Evolutionary conservation across 1,140 invertebrate genomes (phyloP), one percentile per base, ranked within the genome.

Genomic region (Philopotamus ludificatus): DNA sequence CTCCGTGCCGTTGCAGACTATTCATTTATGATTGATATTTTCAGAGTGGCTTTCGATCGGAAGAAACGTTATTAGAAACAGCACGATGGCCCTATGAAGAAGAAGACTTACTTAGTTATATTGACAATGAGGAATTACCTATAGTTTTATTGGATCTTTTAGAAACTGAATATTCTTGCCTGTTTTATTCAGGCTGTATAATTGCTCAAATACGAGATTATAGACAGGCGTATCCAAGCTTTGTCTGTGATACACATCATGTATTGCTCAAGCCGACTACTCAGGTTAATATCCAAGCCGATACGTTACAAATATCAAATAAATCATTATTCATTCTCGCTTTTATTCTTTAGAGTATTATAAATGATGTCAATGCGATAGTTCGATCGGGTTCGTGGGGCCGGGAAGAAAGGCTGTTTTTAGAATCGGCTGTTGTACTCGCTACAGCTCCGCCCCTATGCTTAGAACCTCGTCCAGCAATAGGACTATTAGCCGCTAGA

Each of bases 141-240:
- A 88, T 93, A 59, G 86, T 90, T 71, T 79, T 97, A 25, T 82
- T 93, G 65, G 93, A 96, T 76, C 78, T 95, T 59, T 76, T 96
- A 45, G 92, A 93, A 74, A 83, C 86, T 58, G 86, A 88, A 71
- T 87, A 90, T 70, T 87, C 88, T 18, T 87, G 88, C 75, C 82
- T 96, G 18, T 97, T 94, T 80, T 94, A 96, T 74, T 90, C 87
- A 69, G 94, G 94, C 23, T 95, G 93, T 80, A 90, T 97, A 47
- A 91, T 97, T 73, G 89, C 89, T 67, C 92, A 97, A 84, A 85
- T 97, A 66, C 84, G 93, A 73, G 93, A 97, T 80, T 93, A 92
- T 75, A 83, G 93, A 69, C 88, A 92, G 77, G 83, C 86, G 65
- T 87, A 87, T 78, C 85, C 86, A 68, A 88, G 85, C 76, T 83